A percentile compares a stretch with the other conserved stretches of the same genome.
phyloP scores from a whole-genome alignment of 2,113 vertebrate genomes.

The Ellobius talpinus region DNA sequence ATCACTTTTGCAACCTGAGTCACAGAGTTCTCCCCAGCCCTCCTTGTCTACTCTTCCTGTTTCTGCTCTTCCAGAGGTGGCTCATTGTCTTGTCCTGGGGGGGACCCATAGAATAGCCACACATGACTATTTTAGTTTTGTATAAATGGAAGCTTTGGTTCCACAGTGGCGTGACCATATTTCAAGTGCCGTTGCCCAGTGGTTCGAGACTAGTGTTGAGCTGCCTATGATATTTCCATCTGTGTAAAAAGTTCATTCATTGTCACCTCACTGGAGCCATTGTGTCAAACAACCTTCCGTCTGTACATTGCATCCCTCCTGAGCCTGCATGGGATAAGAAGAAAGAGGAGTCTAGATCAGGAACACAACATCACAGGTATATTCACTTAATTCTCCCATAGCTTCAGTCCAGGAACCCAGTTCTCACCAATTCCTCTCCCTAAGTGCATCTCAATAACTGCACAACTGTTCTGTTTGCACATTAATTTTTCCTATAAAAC shows the following conservation, averaged over 20 bases:
- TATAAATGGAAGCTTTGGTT: neutral
- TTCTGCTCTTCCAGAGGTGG: neutral
- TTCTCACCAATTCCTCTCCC: neutral
- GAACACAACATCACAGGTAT: neutral
- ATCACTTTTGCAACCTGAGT: neutral
- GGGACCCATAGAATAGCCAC: neutral
- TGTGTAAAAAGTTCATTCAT: neutral
- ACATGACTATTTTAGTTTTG: neutral
- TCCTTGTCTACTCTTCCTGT: neutral
- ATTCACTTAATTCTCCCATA: neutral
- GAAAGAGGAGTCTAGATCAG: neutral
- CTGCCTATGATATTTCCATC: neutral
- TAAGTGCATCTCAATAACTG: neutral
- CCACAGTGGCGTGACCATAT: neutral
- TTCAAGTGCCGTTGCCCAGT: neutral
- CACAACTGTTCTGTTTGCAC: neutral
- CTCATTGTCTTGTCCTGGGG: neutral
- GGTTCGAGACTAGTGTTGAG: no score
- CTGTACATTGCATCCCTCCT: neutral
- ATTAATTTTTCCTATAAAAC: constrained; percentile 44
- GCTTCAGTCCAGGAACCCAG: neutral
- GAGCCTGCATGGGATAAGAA: neutral
- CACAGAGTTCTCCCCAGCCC: neutral
- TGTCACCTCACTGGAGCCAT: neutral
- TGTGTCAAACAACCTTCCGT: neutral